Percentiles rank a stretch among this genome's conserved stretches.
phyloP scores from a whole-genome alignment of 2,888 invertebrate species.

The Brenthis daphne region DNA sequence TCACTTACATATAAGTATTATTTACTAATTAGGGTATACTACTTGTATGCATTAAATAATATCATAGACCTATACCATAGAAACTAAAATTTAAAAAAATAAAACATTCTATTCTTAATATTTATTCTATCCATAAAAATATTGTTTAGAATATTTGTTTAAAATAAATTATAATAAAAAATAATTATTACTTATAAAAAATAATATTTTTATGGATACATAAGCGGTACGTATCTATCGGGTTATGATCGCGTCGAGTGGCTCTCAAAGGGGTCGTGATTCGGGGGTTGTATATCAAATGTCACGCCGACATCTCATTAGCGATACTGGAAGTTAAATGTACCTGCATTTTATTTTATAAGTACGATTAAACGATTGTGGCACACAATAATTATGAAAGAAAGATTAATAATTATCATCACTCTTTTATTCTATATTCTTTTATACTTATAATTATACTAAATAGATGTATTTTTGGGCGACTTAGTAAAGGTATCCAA shows the following conservation, averaged over 20 bases:
- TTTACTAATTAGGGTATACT: too few relatives aligned
- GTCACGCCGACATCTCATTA: slow-evolving; percentile 33
- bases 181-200: neutral
- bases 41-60: too few relatives aligned
- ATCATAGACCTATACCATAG: too few relatives aligned
- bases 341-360: slow-evolving; percentile 24
- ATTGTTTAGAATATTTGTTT: too few relatives aligned
- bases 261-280: slow-evolving; percentile 34
- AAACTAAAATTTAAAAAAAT: too few relatives aligned
- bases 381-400: neutral
- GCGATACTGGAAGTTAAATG: slow-evolving; percentile 30
- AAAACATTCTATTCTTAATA: too few relatives aligned
- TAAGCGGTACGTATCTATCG: slow-evolving; percentile 2
- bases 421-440: too few relatives aligned
- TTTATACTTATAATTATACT: too few relatives aligned
- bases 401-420: too few relatives aligned
- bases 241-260: slow-evolving; percentile 27
- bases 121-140: too few relatives aligned
- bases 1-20: too few relatives aligned
- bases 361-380: slow-evolving; percentile 13
- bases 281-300: slow-evolving; percentile 32
- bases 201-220: slow-evolving; percentile 15
- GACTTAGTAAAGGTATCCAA: neutral
- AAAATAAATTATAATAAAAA: neutral
- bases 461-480: too few relatives aligned